Evolutionary conservation across 2,797 vertebrate genomes (phyloP).

Genomic region (Gorsachius magnificus): DNA sequence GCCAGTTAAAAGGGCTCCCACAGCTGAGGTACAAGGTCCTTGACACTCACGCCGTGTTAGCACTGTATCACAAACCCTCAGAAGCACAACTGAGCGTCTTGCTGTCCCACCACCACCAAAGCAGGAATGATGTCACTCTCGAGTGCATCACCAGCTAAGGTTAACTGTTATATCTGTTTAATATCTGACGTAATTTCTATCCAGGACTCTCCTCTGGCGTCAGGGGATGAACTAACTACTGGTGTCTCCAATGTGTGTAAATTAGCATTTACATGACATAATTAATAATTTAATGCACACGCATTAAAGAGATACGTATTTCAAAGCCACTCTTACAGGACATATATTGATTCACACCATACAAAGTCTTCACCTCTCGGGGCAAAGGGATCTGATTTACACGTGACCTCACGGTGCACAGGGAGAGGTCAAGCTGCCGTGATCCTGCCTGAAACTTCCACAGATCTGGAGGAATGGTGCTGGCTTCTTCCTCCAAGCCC

Average conservation of each 20-base stretch:
- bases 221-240: not conserved
- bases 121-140: not conserved
- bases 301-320: not conserved
- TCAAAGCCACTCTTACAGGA: not conserved
- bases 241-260: not conserved
- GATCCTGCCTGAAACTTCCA: not conserved
- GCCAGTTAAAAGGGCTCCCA: not conserved
- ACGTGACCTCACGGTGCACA: not conserved
- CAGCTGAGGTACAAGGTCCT: not conserved
- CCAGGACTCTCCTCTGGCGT: not conserved
- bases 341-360: not conserved
- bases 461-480: not conserved
- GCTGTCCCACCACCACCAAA: not conserved
- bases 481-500: not conserved
- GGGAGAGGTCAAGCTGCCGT: not conserved
- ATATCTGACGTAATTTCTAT: not conserved
- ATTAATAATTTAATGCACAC: not conserved
- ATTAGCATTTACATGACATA: not conserved
- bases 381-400: conserved; percentile 17
- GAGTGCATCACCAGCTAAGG: conserved; percentile 10
- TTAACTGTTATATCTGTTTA: conserved; percentile 12
- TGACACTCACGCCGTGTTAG: not conserved
- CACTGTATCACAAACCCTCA: not conserved
- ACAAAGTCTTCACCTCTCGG: not conserved
- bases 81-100: not conserved